Base-by-base conservation (phyloP, 2,797 vertebrate species). In the Prionace glauca region DNA sequence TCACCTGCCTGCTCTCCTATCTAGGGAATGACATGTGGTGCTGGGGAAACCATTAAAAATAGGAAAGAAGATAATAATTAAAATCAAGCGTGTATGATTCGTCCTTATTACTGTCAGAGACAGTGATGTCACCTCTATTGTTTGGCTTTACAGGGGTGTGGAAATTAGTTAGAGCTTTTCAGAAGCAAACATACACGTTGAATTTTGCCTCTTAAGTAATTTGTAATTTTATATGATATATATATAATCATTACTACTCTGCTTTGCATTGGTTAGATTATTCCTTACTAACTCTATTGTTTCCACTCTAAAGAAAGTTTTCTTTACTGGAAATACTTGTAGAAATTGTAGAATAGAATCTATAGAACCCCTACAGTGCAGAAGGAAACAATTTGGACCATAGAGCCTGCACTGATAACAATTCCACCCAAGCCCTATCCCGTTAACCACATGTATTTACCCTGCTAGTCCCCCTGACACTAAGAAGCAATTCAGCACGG, bases 1-100 rank as follows among this genome's bases (percentile, higher is more conserved):
- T 92, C 90, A 92, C 90, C 32, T 92, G 90, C n/a, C 32, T 92
- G 62, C 62, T 92, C 29, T 20, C 65, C 90, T 67, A 32, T 67
- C 90, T 92, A n/a, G 90, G 90, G 62, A 67, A 22, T 36, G 32
- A 9, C 36, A n/a, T 67, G 62, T 92, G 90, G n/a, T n/a, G 65
- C 90, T 24, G 32, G 62, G 62, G 32, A 41, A 56, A 24, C 62
- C 62, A 67, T 92, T 67, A 24, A 67, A 60, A 56, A 92, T 67
- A 24, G 60, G 9, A 92, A 32, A 22, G n/a, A 41, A 10, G 62
- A 20, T 36, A 67, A 36, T 92, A 92, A 92, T 69, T 92, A 92
- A 67, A 22, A 92, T 92, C 7, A 32, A 29, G 22, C 0, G 36
- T 45, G 79, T 45, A 45, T 20, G 36, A 45, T 84, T 74, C 32